Evolutionary conservation across 2,797 vertebrate genomes (phyloP).

Genomic region (Pogonophryne albipinna): DNA sequence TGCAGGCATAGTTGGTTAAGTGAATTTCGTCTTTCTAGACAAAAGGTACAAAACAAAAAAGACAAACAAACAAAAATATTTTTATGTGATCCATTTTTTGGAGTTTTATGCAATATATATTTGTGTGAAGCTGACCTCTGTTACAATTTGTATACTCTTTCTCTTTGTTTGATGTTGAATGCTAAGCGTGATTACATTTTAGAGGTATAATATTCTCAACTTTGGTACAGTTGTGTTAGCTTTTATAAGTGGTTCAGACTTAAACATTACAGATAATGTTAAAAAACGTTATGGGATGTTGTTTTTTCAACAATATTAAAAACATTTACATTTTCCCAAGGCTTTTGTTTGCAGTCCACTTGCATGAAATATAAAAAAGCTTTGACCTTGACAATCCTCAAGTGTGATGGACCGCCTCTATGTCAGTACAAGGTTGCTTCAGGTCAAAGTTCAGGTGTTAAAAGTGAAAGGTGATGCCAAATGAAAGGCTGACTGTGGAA

Average conservation of each 20-base stretch:
- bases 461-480: conserved; percentile 34
- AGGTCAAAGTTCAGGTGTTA: conserved; percentile 39
- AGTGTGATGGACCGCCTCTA: conserved; percentile 6
- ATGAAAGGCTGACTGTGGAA: conserved; percentile 16
- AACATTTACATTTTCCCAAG: background rate
- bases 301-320: background rate
- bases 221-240: background rate
- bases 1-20: background rate
- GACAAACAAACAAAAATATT: background rate
- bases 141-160: background rate
- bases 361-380: conserved; percentile 11
- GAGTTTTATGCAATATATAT: conserved; percentile 9
- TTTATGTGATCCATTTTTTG: conserved; percentile 1
- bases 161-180: conserved; percentile 2
- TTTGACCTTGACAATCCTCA: background rate
- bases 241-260: background rate
- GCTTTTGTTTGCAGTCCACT: background rate
- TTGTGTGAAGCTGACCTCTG: no score
- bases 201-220: background rate
- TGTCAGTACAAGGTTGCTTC: conserved; percentile 1
- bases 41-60: no score
- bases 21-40: background rate
- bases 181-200: background rate
- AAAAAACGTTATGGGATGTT: background rate
- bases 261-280: background rate